phyloP scores from a whole-genome alignment of 2,113 vertebrate genomes.

The Tragelaphus scriptus region DNA sequence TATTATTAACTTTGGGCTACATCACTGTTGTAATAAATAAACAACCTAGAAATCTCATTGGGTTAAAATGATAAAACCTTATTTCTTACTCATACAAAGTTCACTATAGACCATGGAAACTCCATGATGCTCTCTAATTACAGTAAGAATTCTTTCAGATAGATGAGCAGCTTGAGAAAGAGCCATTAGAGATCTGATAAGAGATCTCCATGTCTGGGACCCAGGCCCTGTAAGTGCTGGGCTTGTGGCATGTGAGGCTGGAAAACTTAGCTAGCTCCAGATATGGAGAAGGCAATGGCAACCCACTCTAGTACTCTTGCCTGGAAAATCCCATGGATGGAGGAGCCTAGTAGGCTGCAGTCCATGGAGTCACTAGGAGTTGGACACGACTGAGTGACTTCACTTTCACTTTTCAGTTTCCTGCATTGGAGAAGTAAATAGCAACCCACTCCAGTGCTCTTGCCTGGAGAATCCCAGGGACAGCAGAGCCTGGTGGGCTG shows the following conservation, averaged over 20 bases:
- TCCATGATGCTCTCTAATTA: not conserved
- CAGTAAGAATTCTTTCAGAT: not conserved
- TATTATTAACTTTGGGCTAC: not conserved
- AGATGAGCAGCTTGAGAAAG: conserved; percentile 9
- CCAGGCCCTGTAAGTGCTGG: not conserved
- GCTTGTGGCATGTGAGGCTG: not conserved
- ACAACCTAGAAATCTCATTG: not conserved
- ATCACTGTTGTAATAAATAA: not conserved
- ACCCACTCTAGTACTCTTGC: not conserved
- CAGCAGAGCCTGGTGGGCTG: not conserved
- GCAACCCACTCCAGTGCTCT: not conserved
- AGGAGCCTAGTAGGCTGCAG: not conserved
- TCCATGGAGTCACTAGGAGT: not conserved
- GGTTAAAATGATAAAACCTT: not conserved
- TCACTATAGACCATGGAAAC: not conserved
- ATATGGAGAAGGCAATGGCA: not conserved
- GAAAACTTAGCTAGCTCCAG: conserved; percentile 10
- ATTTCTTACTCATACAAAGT: not conserved
- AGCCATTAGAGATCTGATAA: not conserved
- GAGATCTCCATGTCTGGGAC: not conserved
- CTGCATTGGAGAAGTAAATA: not conserved
- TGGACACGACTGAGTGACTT: rapidly evolving
- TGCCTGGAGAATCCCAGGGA: not conserved
- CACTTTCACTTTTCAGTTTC: not conserved
- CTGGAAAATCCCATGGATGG: not conserved